phyloP scores from a whole-genome alignment of 2,888 invertebrate genomes.

The Cenopis cana region DNA sequence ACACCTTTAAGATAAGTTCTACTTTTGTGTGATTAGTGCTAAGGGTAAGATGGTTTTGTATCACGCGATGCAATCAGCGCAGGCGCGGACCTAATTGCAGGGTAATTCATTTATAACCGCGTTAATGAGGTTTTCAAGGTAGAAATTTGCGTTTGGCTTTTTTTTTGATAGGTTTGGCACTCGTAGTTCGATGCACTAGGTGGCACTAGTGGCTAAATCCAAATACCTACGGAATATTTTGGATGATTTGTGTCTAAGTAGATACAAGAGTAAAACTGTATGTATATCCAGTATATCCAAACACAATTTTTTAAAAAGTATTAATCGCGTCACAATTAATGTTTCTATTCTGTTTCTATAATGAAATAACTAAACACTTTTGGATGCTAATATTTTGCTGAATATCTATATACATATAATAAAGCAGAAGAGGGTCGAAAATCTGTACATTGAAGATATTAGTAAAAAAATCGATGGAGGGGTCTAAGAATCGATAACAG shows the following conservation, averaged over 20 bases:
- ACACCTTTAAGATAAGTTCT: background rate
- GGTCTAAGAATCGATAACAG: no score
- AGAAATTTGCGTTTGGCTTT: conserved; percentile 4
- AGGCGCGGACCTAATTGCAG: conserved; percentile 31
- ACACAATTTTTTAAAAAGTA: no score
- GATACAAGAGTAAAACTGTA: no score
- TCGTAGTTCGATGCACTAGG: background rate
- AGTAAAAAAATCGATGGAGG: no score
- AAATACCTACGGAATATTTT: no score
- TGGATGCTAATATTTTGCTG: background rate
- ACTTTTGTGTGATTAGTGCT: background rate
- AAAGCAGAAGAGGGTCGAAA: no score
- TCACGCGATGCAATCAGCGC: conserved; percentile 33
- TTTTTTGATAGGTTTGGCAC: conserved; percentile 5
- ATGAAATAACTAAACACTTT: background rate
- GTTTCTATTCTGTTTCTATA: no score
- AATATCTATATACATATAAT: no score
- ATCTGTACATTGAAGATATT: no score
- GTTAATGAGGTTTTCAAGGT: conserved; percentile 33
- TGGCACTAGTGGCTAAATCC: background rate
- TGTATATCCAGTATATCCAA: no score
- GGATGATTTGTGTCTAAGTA: background rate
- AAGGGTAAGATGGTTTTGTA: conserved; percentile 5
- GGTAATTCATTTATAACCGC: conserved; percentile 34
- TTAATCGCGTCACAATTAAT: no score